These are phyloP conservation scores for Cryptocephalus primarius DNA, from an alignment of 2,888 invertebrate genomes.

Conservation along the genomic window DNA sequence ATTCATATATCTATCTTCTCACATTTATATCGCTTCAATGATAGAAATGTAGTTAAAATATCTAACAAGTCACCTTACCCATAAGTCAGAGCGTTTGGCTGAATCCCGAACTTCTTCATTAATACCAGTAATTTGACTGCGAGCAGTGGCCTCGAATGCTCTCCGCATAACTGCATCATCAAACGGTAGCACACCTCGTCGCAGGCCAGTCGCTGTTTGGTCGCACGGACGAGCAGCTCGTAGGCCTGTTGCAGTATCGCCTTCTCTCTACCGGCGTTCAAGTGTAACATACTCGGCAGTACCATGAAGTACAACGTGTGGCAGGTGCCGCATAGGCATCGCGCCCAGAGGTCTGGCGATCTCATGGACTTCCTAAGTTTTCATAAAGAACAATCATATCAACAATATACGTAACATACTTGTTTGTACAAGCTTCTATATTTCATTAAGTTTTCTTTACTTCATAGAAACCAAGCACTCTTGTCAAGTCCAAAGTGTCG, in stretches of 20 bases:
- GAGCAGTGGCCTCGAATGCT: conserved; percentile 84
- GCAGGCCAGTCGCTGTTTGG: conserved; percentile 72
- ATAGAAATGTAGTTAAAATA: too few species aligned
- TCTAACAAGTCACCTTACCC: conserved; percentile 56
- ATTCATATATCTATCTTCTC: too few species aligned
- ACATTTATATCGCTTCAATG: too few species aligned
- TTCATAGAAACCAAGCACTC: too few species aligned
- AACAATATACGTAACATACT: too few species aligned
- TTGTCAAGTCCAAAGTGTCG: too few species aligned
- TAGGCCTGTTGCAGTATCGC: conserved; percentile 70
- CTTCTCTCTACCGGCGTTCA: conserved; percentile 62
- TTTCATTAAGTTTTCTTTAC: too few species aligned
- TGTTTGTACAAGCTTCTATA: too few species aligned
- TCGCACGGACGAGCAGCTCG: conserved; percentile 78
- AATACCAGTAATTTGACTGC: conserved; percentile 85
- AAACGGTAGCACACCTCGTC: conserved; percentile 98
- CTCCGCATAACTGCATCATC: conserved; percentile 96
- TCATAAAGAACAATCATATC: conserved; percentile 3
- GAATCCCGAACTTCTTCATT: conserved; percentile 87
- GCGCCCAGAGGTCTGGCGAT: conserved; percentile 81
- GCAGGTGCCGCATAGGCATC: conserved; percentile 77
- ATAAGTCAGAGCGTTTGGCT: conserved; percentile 96
- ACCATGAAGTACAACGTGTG: conserved; percentile 91
- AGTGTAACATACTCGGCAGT: conserved; percentile 74
- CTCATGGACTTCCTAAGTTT: conserved; percentile 28